These are phyloP conservation scores for Anoplophora glabripennis DNA, from an alignment of 1,140 invertebrate genomes.

Conservation along the genomic window DNA sequence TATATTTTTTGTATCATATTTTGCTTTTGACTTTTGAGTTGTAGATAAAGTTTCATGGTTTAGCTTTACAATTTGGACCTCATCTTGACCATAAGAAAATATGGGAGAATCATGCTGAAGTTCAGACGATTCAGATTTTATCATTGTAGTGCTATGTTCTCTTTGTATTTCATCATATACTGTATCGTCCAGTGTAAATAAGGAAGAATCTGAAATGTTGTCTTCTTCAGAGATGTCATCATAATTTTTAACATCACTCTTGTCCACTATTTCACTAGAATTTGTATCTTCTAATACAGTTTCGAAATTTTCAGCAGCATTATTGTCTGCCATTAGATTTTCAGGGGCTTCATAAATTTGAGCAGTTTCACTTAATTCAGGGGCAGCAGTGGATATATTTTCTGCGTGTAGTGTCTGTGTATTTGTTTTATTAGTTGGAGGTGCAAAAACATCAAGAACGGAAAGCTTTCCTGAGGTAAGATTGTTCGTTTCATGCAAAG, in stretches of 20 bases:
- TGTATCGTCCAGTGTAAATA: conserved; percentile 9
- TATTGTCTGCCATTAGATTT: background rate
- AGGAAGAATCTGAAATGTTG: conserved; percentile 6
- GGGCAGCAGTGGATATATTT: background rate
- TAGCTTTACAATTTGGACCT: conserved; percentile 54
- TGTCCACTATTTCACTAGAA: conserved; percentile 6
- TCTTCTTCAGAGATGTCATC: conserved; percentile 3
- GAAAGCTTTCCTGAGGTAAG: conserved; percentile 19
- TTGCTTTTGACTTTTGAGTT: conserved; percentile 45
- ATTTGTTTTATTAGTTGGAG: conserved; percentile 1
- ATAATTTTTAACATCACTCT: background rate
- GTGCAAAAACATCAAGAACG: conserved; percentile 4
- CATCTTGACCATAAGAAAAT: conserved; percentile 47
- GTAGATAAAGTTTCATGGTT: conserved; percentile 40
- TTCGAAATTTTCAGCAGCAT: no score
- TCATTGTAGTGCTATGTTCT: background rate
- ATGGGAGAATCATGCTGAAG: conserved; percentile 52
- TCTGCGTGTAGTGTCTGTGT: no score
- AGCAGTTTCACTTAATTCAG: background rate
- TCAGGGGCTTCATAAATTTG: background rate
- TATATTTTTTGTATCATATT: conserved; percentile 36
- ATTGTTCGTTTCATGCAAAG: conserved; percentile 23
- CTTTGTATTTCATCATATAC: conserved; percentile 8
- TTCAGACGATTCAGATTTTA: conserved; percentile 24
- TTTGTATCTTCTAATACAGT: conserved; percentile 6